These are phyloP conservation scores for Drosophila santomea DNA, from an alignment of 1,140 invertebrate species.

Conservation along the genomic window DNA sequence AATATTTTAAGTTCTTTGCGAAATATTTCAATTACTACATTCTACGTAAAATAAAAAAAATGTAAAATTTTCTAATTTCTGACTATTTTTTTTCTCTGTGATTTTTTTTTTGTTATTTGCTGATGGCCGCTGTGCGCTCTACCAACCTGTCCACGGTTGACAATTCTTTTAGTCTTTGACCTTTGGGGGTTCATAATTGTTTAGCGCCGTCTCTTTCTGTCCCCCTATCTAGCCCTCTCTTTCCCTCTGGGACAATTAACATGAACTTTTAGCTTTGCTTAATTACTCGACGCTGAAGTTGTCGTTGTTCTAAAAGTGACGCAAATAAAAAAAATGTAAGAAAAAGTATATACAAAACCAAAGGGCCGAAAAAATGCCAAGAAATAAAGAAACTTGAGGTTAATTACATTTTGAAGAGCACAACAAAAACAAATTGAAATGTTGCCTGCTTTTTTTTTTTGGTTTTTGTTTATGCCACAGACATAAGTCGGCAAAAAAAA, in stretches of 20 bases:
- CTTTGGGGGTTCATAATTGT: constrained; percentile 63
- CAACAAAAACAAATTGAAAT: constrained; percentile 72
- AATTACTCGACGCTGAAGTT: constrained; percentile 70
- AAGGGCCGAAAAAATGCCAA: constrained; percentile 43
- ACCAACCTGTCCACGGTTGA: constrained; percentile 66
- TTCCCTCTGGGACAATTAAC: constrained; percentile 71
- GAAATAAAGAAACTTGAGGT: constrained; percentile 51
- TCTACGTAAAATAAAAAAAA: no score
- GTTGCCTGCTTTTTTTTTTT: constrained; percentile 23
- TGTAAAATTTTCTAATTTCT: not conserved
- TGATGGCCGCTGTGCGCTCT: not conserved
- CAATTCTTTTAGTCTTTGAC: constrained; percentile 82
- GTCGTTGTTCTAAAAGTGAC: constrained; percentile 76
- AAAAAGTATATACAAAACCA: constrained; percentile 19
- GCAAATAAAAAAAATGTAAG: constrained; percentile 48
- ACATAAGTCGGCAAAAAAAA: constrained; percentile 22
- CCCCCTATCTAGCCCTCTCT: constrained; percentile 4
- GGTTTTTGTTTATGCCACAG: constrained; percentile 63
- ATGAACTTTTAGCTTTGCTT: constrained; percentile 83
- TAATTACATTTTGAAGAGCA: constrained; percentile 80
- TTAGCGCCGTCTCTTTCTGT: constrained; percentile 7
- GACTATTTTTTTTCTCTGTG: not conserved
- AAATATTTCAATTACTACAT: no score
- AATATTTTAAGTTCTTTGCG: no score
- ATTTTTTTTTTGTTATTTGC: not conserved